A percentile compares a stretch with the other conserved stretches of the same genome.
Evolutionary conservation across 2,113 vertebrate genomes (phyloP).

Genomic region (Zosterops japonicus): DNA sequence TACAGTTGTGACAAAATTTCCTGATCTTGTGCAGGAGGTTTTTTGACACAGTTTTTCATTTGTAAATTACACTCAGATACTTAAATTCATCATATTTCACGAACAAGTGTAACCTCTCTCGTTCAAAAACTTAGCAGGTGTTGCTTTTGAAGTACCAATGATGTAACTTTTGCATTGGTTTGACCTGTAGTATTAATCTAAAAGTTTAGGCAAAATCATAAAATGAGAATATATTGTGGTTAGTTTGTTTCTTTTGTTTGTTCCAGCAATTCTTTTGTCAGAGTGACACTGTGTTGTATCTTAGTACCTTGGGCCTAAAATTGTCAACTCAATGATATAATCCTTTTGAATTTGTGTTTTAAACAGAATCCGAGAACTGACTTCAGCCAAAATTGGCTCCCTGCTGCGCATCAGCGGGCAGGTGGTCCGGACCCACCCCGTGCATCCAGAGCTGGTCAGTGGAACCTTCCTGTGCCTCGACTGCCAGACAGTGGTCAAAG

Average conservation of each 20-base stretch:
- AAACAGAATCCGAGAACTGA: slow-evolving; percentile 92
- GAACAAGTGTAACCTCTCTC: not conserved
- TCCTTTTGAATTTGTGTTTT: not conserved
- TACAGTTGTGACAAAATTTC: not conserved
- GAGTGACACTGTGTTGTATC: not conserved
- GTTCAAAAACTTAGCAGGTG: not conserved
- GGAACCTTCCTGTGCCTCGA: slow-evolving; percentile 95
- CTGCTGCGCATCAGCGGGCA: slow-evolving; percentile 95
- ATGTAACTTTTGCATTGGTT: not conserved
- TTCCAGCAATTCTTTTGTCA: not conserved
- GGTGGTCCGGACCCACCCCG: slow-evolving; percentile 95
- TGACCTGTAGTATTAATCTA: not conserved
- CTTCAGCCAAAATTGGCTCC: slow-evolving; percentile 88
- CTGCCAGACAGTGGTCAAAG: slow-evolving; percentile 92
- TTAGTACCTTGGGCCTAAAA: not conserved
- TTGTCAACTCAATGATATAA: not conserved
- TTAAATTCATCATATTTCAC: not conserved
- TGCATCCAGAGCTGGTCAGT: slow-evolving; percentile 95
- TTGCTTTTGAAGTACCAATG: not conserved
- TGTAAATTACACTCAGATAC: not conserved
- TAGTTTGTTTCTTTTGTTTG: not conserved
- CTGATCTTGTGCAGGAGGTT: not conserved
- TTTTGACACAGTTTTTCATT: not conserved
- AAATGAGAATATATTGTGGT: not conserved
- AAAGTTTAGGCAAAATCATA: not conserved